Evolutionary conservation across 2,888 invertebrate genomes (phyloP).

Genomic region (Rhingia campestris): DNA sequence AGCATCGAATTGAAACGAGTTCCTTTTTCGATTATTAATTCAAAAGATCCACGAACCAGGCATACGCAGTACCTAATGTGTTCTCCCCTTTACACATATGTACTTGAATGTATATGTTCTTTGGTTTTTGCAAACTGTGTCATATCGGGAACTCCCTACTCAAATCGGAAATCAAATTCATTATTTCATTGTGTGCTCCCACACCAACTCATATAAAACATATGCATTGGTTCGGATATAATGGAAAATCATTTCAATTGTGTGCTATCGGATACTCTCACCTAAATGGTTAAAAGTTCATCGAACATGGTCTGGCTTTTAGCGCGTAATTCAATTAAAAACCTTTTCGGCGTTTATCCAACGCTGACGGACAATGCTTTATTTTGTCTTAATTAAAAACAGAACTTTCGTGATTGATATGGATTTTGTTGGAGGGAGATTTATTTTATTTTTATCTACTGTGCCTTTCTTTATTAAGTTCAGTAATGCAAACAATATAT

Average conservation of each 20-base stretch:
- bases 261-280: background rate
- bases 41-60: background rate
- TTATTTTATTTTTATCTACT: too few relatives aligned
- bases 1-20: background rate
- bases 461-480: too few relatives aligned
- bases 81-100: too few relatives aligned
- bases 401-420: too few relatives aligned
- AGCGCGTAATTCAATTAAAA: constrained; percentile 30
- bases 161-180: constrained; percentile 22
- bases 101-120: constrained; percentile 18
- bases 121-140: background rate
- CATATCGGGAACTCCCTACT: background rate
- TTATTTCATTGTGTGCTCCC: background rate
- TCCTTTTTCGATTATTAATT: constrained; percentile 10
- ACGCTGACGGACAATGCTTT: too few relatives aligned
- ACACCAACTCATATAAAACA: background rate
- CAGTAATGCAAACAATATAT: too few relatives aligned
- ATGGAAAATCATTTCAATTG: constrained; percentile 19
- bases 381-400: too few relatives aligned
- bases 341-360: constrained; percentile 1
- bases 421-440: too few relatives aligned
- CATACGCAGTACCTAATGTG: background rate
- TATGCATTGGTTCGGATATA: constrained; percentile 18
- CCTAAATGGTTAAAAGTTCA: background rate
- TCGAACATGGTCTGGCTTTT: constrained; percentile 6